Evolutionary conservation across 1,140 invertebrate genomes (phyloP).

Genomic region (Drosophila arawakana): DNA sequence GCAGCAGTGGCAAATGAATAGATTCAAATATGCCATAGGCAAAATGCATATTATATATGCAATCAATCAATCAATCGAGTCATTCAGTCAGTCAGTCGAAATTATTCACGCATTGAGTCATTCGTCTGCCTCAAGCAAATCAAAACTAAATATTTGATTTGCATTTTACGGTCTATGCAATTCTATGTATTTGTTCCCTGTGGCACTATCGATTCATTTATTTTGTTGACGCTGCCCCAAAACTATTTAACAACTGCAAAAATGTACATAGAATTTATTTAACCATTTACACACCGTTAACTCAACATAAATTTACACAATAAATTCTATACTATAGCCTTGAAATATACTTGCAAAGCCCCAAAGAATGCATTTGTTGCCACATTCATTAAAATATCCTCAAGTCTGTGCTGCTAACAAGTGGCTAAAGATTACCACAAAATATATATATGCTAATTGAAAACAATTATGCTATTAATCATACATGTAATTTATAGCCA

Average conservation of each 20-base stretch:
- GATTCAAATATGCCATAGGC: not conserved
- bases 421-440: not conserved
- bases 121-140: constrained; percentile 56
- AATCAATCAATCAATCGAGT: constrained; percentile 21
- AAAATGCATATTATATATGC: constrained; percentile 44
- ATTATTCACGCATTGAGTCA: constrained; percentile 9
- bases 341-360: constrained; percentile 1
- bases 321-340: not conserved
- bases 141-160: constrained; percentile 63
- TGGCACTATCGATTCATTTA: constrained; percentile 4
- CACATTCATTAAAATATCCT: not conserved
- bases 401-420: not conserved
- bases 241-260: not conserved
- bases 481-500: constrained; percentile 5
- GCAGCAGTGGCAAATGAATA: not conserved
- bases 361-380: not conserved
- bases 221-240: not conserved
- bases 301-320: not conserved
- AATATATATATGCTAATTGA: not conserved
- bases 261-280: constrained; percentile 4
- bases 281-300: not conserved
- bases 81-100: constrained; percentile 33
- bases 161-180: constrained; percentile 23
- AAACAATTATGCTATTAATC: constrained; percentile 8
- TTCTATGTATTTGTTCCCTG: not conserved